phyloP scores from a whole-genome alignment of 2,113 vertebrate genomes.

The Sminthopsis crassicaudata region DNA sequence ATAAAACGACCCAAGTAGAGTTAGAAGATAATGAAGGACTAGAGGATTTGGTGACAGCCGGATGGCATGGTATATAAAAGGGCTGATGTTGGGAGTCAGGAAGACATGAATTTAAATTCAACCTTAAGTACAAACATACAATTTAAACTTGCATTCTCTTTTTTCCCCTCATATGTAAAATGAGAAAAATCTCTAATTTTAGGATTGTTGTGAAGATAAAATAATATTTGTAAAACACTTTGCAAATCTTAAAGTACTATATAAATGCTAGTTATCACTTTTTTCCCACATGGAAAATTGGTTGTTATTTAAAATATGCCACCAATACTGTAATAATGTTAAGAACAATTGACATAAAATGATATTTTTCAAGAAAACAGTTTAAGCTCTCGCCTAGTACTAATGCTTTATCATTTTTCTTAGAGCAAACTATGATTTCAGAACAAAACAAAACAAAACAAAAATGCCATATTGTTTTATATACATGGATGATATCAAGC shows the following conservation, averaged over 20 bases:
- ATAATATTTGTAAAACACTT: neutral
- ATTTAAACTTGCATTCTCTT: neutral
- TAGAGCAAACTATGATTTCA: neutral
- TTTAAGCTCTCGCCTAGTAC: neutral
- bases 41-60: neutral
- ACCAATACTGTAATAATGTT: neutral
- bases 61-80: neutral
- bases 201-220: neutral
- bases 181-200: neutral
- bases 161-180: neutral
- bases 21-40: neutral
- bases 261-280: neutral
- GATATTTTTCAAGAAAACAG: neutral
- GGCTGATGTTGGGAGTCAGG: neutral
- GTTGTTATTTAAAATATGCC: neutral
- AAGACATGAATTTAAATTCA: neutral
- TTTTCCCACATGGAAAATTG: neutral
- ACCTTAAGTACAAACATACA: neutral
- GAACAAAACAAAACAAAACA: too few species aligned
- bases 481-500: neutral
- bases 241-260: neutral
- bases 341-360: neutral
- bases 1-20: neutral
- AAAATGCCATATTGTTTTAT: too few species aligned
- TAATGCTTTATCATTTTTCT: neutral